phyloP scores from a whole-genome alignment of 2,888 invertebrate species.

The Melinaea menophilus region DNA sequence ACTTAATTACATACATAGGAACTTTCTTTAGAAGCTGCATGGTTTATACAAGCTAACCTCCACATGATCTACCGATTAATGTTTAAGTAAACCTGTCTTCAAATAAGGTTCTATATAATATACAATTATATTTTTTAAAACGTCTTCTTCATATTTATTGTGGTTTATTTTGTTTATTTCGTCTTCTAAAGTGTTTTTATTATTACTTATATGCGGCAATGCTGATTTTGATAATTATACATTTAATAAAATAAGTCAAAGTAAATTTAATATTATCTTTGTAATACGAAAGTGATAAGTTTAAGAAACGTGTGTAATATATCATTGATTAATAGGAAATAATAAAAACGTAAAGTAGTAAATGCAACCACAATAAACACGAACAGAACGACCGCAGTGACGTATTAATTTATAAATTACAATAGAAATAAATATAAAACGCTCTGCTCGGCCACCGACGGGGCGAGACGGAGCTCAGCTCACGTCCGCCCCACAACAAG shows the following conservation, averaged over 20 bases:
- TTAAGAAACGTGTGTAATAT: no score
- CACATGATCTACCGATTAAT: constrained; percentile 75
- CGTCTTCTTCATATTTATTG: constrained; percentile 20
- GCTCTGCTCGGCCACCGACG: constrained; percentile 50
- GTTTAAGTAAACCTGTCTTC: constrained; percentile 65
- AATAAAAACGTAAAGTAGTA: no score
- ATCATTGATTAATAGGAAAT: no score
- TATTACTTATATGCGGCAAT: no score
- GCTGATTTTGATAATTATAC: no score
- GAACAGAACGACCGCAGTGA: constrained; percentile 53
- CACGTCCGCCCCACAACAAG: constrained; percentile 58
- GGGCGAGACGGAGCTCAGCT: constrained; percentile 55
- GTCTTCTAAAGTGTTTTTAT: neutral
- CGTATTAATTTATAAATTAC: constrained; percentile 64
- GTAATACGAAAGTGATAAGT: no score
- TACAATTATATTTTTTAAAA: constrained; percentile 29
- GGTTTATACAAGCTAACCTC: constrained; percentile 78
- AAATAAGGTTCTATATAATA: constrained; percentile 35
- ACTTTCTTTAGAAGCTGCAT: constrained; percentile 79
- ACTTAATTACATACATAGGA: constrained; percentile 79
- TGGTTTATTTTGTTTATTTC: constrained; percentile 5
- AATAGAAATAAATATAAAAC: constrained; percentile 65
- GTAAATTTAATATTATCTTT: no score
- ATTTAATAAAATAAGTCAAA: no score
- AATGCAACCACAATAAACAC: constrained; percentile 27